These are phyloP conservation scores for Saccopteryx bilineata DNA, from an alignment of 2,113 vertebrate species.

Conservation along the genomic window DNA sequence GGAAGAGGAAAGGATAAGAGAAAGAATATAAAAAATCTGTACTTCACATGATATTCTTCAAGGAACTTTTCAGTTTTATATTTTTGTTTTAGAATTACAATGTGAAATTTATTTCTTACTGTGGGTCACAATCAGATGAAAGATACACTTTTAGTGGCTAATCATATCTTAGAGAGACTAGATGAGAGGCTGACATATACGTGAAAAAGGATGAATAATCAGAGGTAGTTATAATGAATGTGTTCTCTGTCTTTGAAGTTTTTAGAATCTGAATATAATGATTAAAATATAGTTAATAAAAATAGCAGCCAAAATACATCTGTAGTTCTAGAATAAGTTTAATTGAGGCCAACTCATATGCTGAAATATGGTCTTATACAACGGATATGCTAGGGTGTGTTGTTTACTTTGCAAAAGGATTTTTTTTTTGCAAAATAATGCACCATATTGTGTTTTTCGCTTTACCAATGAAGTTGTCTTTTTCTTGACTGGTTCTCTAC, in stretches of 20 bases:
- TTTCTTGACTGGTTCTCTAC: constrained; percentile 36
- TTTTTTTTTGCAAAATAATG: neutral
- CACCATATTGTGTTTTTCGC: neutral
- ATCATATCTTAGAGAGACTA: constrained; percentile 3
- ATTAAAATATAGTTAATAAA: constrained; percentile 11
- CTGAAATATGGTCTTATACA: constrained; percentile 27
- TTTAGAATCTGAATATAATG: constrained; percentile 42
- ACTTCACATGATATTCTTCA: neutral
- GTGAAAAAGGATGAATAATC: neutral
- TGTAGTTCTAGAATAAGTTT: constrained; percentile 32
- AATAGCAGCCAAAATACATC: neutral
- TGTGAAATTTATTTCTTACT: constrained; percentile 42
- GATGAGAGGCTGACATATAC: neutral
- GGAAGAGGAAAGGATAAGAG: neutral
- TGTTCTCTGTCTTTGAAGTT: neutral
- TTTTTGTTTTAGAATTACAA: constrained; percentile 24
- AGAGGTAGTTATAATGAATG: neutral
- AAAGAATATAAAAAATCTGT: neutral
- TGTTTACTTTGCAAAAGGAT: constrained; percentile 12
- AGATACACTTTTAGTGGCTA: neutral
- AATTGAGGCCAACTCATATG: constrained; percentile 32
- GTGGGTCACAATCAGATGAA: neutral
- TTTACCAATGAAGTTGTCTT: constrained; percentile 7
- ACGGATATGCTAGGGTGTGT: neutral
- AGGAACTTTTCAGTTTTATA: constrained; percentile 14